Conservation (phyloP, 2,797 vertebrate species). For the Phyllotis vaccarum region DNA sequence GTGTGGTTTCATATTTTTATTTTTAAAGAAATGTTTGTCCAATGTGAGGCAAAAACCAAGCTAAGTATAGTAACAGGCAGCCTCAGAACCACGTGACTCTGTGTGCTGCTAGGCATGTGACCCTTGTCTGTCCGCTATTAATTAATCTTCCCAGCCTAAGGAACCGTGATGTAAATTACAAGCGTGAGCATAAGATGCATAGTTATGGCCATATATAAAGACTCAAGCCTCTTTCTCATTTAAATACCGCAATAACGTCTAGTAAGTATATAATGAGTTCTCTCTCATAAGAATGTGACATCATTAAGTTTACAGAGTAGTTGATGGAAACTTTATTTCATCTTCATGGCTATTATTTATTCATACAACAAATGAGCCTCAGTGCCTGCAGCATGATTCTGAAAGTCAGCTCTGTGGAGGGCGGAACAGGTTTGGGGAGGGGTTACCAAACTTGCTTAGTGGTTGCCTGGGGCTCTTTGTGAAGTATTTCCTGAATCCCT, state of each 20-base stretch:
- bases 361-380: constrained; percentile 3
- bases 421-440: not conserved
- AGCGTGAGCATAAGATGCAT: not conserved
- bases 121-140: not conserved
- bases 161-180: not conserved
- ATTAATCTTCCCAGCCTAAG: not conserved
- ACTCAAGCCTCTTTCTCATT: not conserved
- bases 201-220: not conserved
- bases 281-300: not conserved
- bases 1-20: not conserved
- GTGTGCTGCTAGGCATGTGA: not conserved
- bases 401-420: not conserved
- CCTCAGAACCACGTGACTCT: not conserved
- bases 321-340: constrained; percentile 7
- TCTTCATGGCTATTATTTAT: constrained; percentile 7
- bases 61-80: constrained; percentile 22
- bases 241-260: not conserved
- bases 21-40: constrained; percentile 20
- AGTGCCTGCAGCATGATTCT: not conserved
- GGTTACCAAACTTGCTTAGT: not conserved
- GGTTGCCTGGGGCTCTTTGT: not conserved
- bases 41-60: constrained; percentile 29
- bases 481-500: not conserved
- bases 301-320: not conserved
- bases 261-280: not conserved